These are phyloP conservation scores for Spermophilus dauricus DNA, from an alignment of 2,113 vertebrate genomes.

Conservation along the genomic window DNA sequence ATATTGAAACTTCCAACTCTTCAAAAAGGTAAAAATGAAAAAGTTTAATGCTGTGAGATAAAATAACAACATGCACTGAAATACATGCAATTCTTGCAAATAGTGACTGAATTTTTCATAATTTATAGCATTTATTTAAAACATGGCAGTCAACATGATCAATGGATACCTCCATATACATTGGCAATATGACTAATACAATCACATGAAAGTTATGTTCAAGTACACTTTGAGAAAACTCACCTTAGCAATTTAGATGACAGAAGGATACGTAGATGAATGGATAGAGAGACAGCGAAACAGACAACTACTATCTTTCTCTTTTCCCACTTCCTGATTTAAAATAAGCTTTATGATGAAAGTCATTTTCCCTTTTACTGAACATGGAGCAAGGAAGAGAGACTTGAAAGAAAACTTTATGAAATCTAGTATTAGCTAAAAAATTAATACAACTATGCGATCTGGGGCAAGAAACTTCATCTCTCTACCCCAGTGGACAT, in stretches of 20 bases:
- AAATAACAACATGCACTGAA: neutral
- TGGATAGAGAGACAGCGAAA: neutral
- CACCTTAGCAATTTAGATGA: neutral
- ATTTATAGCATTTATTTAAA: neutral
- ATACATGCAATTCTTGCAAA: neutral
- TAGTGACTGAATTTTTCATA: neutral
- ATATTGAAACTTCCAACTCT: conserved; percentile 21
- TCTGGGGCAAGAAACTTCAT: neutral
- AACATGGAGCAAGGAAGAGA: neutral
- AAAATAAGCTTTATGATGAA: conserved; percentile 14
- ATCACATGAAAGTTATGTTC: conserved; percentile 7
- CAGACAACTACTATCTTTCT: neutral
- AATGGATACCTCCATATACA: neutral
- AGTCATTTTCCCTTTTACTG: neutral
- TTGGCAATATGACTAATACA: neutral
- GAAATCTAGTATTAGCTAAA: neutral
- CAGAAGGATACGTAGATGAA: neutral
- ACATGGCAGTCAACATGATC: neutral
- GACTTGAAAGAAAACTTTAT: neutral
- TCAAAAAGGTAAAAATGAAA: conserved; percentile 39
- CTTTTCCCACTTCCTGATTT: neutral
- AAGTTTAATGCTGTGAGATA: neutral
- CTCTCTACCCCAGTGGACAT: neutral
- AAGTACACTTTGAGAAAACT: neutral
- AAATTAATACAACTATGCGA: neutral